phyloP scores from a whole-genome alignment of 2,888 invertebrate genomes.

The Scelioninae gen. 1 region DNA sequence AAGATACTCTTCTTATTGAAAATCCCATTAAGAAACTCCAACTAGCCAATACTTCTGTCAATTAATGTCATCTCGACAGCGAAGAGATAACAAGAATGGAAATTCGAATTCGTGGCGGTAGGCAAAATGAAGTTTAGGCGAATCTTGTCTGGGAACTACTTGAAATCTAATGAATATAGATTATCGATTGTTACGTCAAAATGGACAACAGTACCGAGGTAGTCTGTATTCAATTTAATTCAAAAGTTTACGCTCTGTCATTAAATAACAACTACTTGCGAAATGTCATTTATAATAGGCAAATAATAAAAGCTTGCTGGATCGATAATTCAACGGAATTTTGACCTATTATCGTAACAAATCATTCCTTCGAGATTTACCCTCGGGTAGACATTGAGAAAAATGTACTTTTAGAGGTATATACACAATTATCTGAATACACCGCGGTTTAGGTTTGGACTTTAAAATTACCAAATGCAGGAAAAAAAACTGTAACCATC shows the following conservation, averaged over 20 bases:
- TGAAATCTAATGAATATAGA: conserved; percentile 38
- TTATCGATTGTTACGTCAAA: conserved; percentile 52
- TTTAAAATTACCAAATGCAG: too few relatives aligned
- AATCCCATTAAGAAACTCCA: conserved; percentile 1
- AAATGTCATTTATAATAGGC: conserved; percentile 29
- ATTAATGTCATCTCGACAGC: conserved; percentile 17
- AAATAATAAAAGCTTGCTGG: conserved; percentile 1
- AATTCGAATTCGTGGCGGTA: conserved; percentile 25
- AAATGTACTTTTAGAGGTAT: conserved; percentile 11
- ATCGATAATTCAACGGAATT: conserved; percentile 19
- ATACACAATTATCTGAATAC: not conserved
- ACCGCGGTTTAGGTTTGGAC: too few relatives aligned
- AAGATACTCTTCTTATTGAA: not conserved
- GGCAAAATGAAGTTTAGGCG: conserved; percentile 24
- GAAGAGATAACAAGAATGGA: conserved; percentile 31
- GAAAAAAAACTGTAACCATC: too few relatives aligned
- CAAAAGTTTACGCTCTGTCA: conserved; percentile 26
- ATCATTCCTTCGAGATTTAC: conserved; percentile 7
- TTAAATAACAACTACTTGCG: conserved; percentile 30
- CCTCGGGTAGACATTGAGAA: not conserved
- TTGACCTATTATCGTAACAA: conserved; percentile 13
- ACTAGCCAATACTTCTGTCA: conserved; percentile 19
- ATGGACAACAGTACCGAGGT: conserved; percentile 45
- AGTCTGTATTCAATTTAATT: conserved; percentile 33
- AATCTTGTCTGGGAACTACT: conserved; percentile 40